Conservation (phyloP, 2,113 vertebrate genomes). For the Poeciliopsis turrubarensis region DNA sequence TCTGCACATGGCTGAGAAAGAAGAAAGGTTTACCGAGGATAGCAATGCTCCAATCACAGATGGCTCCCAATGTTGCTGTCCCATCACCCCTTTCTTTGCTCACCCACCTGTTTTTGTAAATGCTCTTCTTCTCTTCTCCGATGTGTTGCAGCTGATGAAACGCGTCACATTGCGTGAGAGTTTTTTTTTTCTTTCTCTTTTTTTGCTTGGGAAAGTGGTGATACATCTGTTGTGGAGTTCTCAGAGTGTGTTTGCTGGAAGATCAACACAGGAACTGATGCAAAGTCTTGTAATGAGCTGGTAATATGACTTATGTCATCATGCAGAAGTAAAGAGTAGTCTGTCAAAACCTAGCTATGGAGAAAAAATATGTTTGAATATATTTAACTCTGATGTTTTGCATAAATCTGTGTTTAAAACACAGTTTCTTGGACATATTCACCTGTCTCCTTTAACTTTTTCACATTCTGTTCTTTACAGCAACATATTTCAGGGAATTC, state of each 20-base stretch:
- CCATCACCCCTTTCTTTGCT: slow-evolving; percentile 70
- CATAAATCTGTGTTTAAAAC: slow-evolving; percentile 41
- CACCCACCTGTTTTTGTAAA: slow-evolving; percentile 64
- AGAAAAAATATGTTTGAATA: slow-evolving; percentile 51
- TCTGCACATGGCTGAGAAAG: slow-evolving; percentile 72
- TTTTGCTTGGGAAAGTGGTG: slow-evolving; percentile 36
- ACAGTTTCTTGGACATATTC: neutral
- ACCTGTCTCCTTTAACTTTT: neutral
- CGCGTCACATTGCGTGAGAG: slow-evolving; percentile 7
- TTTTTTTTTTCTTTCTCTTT: too few relatives aligned
- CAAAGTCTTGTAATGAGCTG: slow-evolving; percentile 63
- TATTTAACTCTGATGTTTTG: slow-evolving; percentile 44
- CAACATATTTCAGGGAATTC: neutral
- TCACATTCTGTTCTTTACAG: neutral
- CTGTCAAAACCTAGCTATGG: slow-evolving; percentile 32
- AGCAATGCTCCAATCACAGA: slow-evolving; percentile 72
- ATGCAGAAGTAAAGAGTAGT: slow-evolving; percentile 20
- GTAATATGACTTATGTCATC: slow-evolving; percentile 45
- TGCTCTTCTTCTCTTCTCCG: slow-evolving; percentile 41
- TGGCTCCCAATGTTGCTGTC: slow-evolving; percentile 66
- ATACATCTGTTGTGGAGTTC: slow-evolving; percentile 48
- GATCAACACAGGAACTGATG: slow-evolving; percentile 66
- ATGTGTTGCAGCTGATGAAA: slow-evolving; percentile 56
- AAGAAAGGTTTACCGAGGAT: slow-evolving; percentile 71
- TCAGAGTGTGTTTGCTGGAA: slow-evolving; percentile 47